Percentiles rank a stretch among this genome's conserved stretches.
phyloP scores from a whole-genome alignment of 2,888 invertebrate genomes.

The Dasysyrphus tricinctus region DNA sequence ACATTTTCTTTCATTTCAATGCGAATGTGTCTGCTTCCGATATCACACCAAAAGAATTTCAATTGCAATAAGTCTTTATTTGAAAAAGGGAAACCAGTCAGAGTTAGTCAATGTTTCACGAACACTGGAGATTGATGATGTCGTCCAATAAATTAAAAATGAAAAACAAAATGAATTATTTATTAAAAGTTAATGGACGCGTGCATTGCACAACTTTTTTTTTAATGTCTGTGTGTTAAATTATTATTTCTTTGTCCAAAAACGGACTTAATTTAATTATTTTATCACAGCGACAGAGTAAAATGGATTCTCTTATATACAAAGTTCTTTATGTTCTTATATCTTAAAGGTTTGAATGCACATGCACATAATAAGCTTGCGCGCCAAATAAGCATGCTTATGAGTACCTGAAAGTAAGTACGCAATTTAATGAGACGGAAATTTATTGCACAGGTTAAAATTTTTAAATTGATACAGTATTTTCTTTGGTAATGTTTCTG shows the following conservation, averaged over 20 bases:
- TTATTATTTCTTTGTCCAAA: conserved; percentile 47
- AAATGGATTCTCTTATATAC: conserved; percentile 58
- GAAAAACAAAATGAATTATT: conserved; percentile 13
- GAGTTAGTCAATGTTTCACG: conserved; percentile 4
- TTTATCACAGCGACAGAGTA: conserved; percentile 31
- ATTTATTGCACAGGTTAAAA: conserved; percentile 46
- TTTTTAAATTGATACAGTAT: background rate
- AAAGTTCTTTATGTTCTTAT: conserved; percentile 3
- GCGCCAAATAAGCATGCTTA: conserved; percentile 10
- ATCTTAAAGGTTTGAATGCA: conserved; percentile 31
- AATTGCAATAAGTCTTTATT: conserved; percentile 48
- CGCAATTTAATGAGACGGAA: conserved; percentile 64
- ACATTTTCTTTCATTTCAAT: conserved; percentile 32
- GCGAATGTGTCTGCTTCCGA: conserved; percentile 29
- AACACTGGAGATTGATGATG: conserved; percentile 31
- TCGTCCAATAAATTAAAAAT: conserved; percentile 31
- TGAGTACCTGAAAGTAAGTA: conserved; percentile 45
- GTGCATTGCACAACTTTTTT: conserved; percentile 37
- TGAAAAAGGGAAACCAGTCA: conserved; percentile 53
- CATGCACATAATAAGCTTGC: conserved; percentile 14
- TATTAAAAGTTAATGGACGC: conserved; percentile 16
- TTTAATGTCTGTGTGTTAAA: background rate
- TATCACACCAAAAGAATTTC: conserved; percentile 47
- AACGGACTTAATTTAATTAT: conserved; percentile 60
- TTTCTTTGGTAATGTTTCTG: conserved; percentile 41